phyloP scores from a whole-genome alignment of 2,888 invertebrate genomes.

The Plebejus anna region DNA sequence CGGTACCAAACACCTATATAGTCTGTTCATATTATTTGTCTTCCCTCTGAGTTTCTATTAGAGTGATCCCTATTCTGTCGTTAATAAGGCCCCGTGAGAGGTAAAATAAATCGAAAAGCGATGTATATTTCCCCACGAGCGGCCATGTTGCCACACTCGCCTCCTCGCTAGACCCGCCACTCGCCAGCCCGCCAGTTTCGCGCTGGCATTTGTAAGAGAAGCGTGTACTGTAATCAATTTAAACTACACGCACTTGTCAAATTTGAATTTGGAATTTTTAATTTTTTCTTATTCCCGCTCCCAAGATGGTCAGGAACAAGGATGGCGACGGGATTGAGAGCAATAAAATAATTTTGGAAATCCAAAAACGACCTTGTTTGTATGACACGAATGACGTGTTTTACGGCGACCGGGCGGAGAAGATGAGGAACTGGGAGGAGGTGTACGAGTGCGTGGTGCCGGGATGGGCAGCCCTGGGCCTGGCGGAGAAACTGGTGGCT shows the following conservation, averaged over 20 bases:
- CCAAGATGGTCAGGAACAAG: constrained; percentile 63
- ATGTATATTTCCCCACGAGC: constrained; percentile 50
- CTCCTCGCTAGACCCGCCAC: constrained; percentile 48
- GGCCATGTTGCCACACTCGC: constrained; percentile 59
- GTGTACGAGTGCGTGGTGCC: constrained; percentile 70
- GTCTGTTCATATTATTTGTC: constrained; percentile 27
- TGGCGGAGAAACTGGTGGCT: constrained; percentile 65
- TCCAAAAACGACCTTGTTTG: constrained; percentile 65
- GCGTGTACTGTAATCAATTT: constrained; percentile 50
- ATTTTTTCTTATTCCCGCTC: not conserved
- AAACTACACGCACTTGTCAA: constrained; percentile 41
- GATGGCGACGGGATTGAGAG: constrained; percentile 70
- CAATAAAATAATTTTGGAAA: constrained; percentile 63
- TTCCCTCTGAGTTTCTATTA: not conserved
- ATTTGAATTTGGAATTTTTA: constrained; percentile 34
- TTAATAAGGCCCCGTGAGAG: not conserved
- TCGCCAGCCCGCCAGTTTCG: constrained; percentile 53
- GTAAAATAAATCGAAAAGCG: not conserved
- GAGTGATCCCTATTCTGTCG: not conserved
- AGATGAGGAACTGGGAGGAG: constrained; percentile 72
- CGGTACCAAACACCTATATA: constrained; percentile 65
- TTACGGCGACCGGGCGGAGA: constrained; percentile 69
- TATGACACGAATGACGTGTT: constrained; percentile 67
- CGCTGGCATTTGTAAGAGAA: constrained; percentile 60
- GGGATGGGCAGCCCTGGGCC: constrained; percentile 61